A percentile compares a stretch with the other conserved stretches of the same genome.
Conservation (phyloP, 2,888 invertebrate genomes). For the Lithosia quadra region DNA sequence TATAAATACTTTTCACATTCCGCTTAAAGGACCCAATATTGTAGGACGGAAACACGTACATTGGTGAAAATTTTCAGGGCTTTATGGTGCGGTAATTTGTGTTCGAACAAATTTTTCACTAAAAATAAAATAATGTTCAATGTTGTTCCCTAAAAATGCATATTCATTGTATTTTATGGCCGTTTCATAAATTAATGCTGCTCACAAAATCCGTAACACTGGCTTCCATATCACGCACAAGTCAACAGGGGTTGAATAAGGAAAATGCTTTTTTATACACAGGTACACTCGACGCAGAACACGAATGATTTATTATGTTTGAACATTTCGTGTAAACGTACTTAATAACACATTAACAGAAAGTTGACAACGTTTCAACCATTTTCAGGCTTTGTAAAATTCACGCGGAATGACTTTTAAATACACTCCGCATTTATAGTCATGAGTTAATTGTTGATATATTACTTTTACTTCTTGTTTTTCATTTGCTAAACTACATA, state of each 20-base stretch:
- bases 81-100: too few relatives aligned
- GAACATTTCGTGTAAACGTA: slow-evolving; percentile 50
- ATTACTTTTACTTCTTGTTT: not conserved
- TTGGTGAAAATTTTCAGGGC: not conserved
- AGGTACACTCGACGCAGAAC: slow-evolving; percentile 44
- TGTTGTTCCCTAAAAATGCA: slow-evolving; percentile 31
- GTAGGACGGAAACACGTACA: not conserved
- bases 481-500: not conserved
- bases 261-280: slow-evolving; percentile 47
- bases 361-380: slow-evolving; percentile 48
- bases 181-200: slow-evolving; percentile 60
- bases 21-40: not conserved
- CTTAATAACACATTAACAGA: slow-evolving; percentile 52
- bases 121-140: not conserved
- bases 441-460: not conserved
- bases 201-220: slow-evolving; percentile 52
- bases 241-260: slow-evolving; percentile 51
- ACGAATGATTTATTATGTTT: slow-evolving; percentile 55
- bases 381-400: slow-evolving; percentile 25
- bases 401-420: not conserved
- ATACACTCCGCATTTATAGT: not conserved
- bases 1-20: too few relatives aligned
- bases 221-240: slow-evolving; percentile 55
- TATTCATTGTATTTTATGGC: slow-evolving; percentile 55
- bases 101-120: not conserved